Base-by-base conservation (phyloP, 1,140 invertebrate genomes). In the Adelges cooleyi region DNA sequence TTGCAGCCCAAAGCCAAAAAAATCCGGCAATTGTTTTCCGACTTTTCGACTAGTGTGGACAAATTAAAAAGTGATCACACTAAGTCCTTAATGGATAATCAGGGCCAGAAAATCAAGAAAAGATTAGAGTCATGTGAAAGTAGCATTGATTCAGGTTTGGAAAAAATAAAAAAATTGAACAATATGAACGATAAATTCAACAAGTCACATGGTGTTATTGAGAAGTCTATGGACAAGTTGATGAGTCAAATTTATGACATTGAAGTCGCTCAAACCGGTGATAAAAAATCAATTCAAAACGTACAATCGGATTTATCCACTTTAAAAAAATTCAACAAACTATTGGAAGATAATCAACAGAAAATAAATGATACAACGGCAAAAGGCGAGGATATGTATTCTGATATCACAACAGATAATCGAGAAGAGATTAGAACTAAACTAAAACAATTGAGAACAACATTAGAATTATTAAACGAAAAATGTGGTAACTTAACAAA, bases 301-400 rank as follows among this genome's bases (percentile, higher is more conserved):
- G 79, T 80, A 69, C 79, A 86, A 69, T 79, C 82, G 25, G 82
- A 86, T 71, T 75, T 90, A 20, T 81, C 85, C 67, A 84, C 87
- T 71, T 73, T 91, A n/a, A 89, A 88, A 72, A 77, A 76, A 33
- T 85, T 87, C 69, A 80, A 81, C 69, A 81, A 84, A 71, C 82
- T 86, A 69, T 81, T 90, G 73, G 85, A 94, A 70, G 79, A 83
- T 68, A 90, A 90, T 2, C 86, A 91, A 71, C 74, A 78, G 10
- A 75, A 90, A 29, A 76, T 95, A 0, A 92, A 89, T 71, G 82
- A 80, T 70, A 87, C 89, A 6, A 81, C 92, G 8, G 89, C 91
- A 74, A 80, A 84, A 51, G 92, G 91, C 11, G 93, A 97, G 77
- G 82, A 84, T 44, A 76, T 96, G 1, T 93, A 93, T 69, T 83